Evolutionary conservation across 2,797 vertebrate species (phyloP), one percentile per base, ranked within the genome.

Genomic region (Spondyliosoma cantharus): DNA sequence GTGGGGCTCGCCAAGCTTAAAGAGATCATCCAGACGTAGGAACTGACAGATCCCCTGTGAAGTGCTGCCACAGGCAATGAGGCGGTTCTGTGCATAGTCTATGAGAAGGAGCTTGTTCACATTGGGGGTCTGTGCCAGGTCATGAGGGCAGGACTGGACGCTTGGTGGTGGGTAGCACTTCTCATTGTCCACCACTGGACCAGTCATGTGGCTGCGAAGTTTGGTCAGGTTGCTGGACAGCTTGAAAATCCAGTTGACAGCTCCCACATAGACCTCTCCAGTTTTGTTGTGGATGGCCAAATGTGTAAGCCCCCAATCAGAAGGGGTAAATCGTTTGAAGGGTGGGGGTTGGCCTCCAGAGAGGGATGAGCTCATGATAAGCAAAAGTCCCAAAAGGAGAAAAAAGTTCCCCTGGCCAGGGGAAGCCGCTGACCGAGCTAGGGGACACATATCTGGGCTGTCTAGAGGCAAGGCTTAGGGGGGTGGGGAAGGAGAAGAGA

Each of bases 11-110:
- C 98, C 98, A 37, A 99, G 92, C 90, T 99, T 99, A 85, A 99
- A 99, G 54, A 99, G 97, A 90, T 99, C 98, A 0, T 98, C 98
- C 60, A 99, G 94, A 3, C 98, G 96, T 61, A 99, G 89, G 89
- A 99, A 99, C 93, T 99, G 98, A 93, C 98, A 99, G 87, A 99
- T 99, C 24, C 98, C 98, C 84, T 99, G 98, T 0, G 97, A 98
- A 68, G 97, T 96, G 54, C 97, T 99, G 80, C 98, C 98, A 0
- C 98, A 99, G 76, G 98, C 98, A 0, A 99, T 97, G 74, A 99
- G 96, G 7, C 98, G 96, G 90, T 99, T 99, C 91, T 97, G 97
- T 4, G 95, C 94, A 24, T 99, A 98, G 95, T 99, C 98, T 86
- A 99, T 95, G 62, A 99, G 94, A n/a, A 99, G 95, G 75, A 99